Evolutionary conservation across 2,113 vertebrate species (phyloP).

Genomic region (Petrocephalus zakoni): DNA sequence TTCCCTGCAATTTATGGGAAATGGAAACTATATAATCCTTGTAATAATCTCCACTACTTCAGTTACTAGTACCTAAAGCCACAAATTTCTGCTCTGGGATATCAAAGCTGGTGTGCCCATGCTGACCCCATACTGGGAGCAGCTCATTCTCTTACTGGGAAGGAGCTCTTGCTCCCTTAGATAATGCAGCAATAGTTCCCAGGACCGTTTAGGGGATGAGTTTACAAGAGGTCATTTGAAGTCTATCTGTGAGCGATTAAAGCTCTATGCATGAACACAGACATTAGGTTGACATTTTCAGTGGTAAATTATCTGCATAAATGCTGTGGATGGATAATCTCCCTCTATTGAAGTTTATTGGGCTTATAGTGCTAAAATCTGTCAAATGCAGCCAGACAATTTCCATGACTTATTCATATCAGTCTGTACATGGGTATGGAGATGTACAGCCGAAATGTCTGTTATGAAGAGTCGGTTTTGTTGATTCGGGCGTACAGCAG

Average conservation of each 20-base stretch:
- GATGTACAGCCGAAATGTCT: background rate
- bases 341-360: background rate
- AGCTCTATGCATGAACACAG: background rate
- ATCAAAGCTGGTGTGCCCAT: background rate
- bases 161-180: conserved; percentile 44
- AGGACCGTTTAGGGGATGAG: conserved; percentile 42
- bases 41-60: background rate
- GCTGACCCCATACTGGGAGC: background rate
- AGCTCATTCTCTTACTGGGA: conserved; percentile 46
- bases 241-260: background rate
- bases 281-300: conserved; percentile 3
- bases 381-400: background rate
- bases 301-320: background rate
- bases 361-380: background rate
- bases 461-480: background rate
- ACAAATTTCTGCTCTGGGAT: background rate
- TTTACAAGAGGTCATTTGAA: conserved; percentile 35
- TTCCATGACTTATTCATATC: conserved; percentile 4
- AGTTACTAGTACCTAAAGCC: background rate
- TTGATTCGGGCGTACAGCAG: background rate
- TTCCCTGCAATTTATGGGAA: background rate
- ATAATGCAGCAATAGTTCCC: conserved; percentile 41
- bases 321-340: background rate
- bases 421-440: background rate
- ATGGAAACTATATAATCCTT: background rate